Evolutionary conservation across 2,113 vertebrate species (phyloP), one percentile per base, ranked within the genome.

Genomic region (Perca fluviatilis): DNA sequence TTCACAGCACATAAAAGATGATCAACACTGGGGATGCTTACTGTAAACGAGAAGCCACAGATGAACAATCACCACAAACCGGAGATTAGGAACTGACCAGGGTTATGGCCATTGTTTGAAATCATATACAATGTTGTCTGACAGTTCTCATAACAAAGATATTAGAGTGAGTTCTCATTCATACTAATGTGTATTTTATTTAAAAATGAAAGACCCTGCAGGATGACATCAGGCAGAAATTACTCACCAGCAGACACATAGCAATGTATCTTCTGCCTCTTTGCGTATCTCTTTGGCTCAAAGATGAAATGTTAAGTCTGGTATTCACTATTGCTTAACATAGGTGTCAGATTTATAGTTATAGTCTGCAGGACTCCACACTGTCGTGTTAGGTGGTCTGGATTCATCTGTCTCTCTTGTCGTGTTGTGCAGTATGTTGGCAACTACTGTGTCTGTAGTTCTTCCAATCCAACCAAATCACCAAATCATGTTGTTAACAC

Each of bases 1-100:
- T 74, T 86, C 57, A 82, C 18, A 80, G 51, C 16, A 74, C 61
- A 73, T 79, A 66, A 84, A 77, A 83, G 13, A 85, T 73, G 47
- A 79, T 82, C 66, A 58, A 77, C 77, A 61, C 47, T 50, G 46
- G 43, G 49, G 74, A 63, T 19, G 43, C 46, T 0, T 46, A 62
- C 64, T 86, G 68, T 86, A 88, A 84, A 89, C 56, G 0, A 60
- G 46, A 77, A 51, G 57, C 82, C 25, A 62, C 53, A 10, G 50
- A 56, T 77, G 64, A 81, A 15, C 30, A 64, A 66, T 75, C 63
- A 16, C 49, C 56, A 46, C n/a, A 65, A 53, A 60, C 21, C 11
- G 1, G 46, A 53, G 75, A 66, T 11, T 0, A 61, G 40, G 18
- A 84, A 53, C 6, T n/a, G 66, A 33, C 3, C 10, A 16, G 23